Conservation (phyloP, 2,113 vertebrate genomes). For the Sturnira hondurensis region DNA sequence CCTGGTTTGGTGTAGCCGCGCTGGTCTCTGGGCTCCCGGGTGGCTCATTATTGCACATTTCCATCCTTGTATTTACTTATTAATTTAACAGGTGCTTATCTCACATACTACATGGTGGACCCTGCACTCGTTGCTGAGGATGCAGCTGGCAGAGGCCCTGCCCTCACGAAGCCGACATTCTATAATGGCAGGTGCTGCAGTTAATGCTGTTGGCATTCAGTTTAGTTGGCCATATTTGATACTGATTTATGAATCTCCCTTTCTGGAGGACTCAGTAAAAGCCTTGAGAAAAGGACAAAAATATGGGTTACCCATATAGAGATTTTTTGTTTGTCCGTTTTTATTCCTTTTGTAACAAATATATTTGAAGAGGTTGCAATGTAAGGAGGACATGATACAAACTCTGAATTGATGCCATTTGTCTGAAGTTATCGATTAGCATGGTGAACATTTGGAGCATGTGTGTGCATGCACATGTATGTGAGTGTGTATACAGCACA, state of each 20-base stretch:
- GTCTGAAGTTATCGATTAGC: not conserved
- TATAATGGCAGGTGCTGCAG: not conserved
- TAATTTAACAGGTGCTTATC: not conserved
- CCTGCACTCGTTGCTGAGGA: not conserved
- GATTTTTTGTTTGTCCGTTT: not conserved
- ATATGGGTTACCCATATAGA: not conserved
- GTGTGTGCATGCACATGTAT: not conserved
- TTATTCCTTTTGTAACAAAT: constrained; percentile 1
- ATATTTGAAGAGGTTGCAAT: not conserved
- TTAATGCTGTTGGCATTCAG: not conserved
- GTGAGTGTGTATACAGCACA: too few species aligned
- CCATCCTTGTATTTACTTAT: not conserved
- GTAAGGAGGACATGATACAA: not conserved
- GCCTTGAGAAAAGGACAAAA: not conserved
- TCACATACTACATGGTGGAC: not conserved
- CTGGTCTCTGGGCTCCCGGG: not conserved
- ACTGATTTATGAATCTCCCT: not conserved
- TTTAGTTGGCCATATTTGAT: not conserved
- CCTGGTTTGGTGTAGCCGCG: not conserved
- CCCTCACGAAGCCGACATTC: not conserved
- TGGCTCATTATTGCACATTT: not conserved
- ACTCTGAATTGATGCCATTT: not conserved
- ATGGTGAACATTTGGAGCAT: not conserved
- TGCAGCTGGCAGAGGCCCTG: not conserved
- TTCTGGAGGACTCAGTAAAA: not conserved